Conservation (phyloP, 2,888 invertebrate species). For the Lycaena phlaeas region DNA sequence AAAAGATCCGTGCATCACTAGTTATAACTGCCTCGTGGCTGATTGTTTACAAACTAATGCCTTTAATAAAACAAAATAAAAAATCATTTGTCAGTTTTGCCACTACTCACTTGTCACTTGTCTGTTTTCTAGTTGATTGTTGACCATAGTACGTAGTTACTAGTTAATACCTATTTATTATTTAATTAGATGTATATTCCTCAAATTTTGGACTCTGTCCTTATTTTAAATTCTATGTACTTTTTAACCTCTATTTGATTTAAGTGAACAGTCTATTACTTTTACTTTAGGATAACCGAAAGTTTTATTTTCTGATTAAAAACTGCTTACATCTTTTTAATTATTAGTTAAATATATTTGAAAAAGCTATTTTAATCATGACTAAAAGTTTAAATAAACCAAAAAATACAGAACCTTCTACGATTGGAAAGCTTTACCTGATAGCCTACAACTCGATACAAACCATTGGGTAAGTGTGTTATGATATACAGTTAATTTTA, state of each 20-base stretch:
- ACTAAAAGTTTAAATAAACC: slow-evolving; percentile 31
- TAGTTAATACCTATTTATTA: too few relatives aligned
- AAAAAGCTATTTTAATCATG: slow-evolving; percentile 17
- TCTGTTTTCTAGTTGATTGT: too few relatives aligned
- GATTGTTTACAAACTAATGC: too few relatives aligned
- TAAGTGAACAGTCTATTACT: background rate
- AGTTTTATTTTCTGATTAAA: background rate
- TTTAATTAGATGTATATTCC: too few relatives aligned
- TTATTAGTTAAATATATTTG: background rate
- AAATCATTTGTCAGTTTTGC: too few relatives aligned
- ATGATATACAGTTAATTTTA: background rate
- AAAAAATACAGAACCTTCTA: slow-evolving; percentile 59
- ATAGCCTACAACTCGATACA: slow-evolving; percentile 81
- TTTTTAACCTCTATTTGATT: background rate
- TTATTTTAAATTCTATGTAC: background rate
- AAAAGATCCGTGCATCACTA: too few relatives aligned
- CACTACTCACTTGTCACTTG: too few relatives aligned
- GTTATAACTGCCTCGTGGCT: too few relatives aligned
- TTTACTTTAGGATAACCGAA: background rate
- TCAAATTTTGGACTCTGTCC: background rate
- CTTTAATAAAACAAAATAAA: too few relatives aligned
- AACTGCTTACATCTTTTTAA: background rate
- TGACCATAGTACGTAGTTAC: too few relatives aligned
- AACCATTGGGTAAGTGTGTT: slow-evolving; percentile 77
- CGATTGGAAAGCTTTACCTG: slow-evolving; percentile 75